A percentile compares a stretch with the other conserved stretches of the same genome.
Evolutionary conservation across 2,888 invertebrate species (phyloP).

Genomic region (Leucania comma): DNA sequence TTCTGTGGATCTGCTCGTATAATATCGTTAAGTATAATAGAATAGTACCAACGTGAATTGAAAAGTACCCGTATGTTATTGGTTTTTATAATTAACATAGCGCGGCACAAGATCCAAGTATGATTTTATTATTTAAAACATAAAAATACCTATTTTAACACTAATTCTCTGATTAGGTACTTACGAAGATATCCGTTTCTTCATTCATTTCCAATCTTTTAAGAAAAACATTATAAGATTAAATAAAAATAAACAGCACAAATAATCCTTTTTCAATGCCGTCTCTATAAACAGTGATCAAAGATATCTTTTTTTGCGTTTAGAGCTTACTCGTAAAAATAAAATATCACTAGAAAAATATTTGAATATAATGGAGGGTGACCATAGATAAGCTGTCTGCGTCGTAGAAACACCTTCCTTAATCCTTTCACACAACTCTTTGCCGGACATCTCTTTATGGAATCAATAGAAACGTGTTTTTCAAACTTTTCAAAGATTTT

Average conservation of each 20-base stretch:
- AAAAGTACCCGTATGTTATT: not conserved
- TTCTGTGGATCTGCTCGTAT: too few species aligned
- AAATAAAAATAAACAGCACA: conserved; percentile 61
- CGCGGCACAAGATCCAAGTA: not conserved
- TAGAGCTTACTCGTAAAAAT: conserved; percentile 77
- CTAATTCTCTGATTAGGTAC: conserved; percentile 6
- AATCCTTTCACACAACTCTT: conserved; percentile 83
- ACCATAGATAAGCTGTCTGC: conserved; percentile 81
- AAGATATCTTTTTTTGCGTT: conserved; percentile 75
- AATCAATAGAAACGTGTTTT: conserved; percentile 67
- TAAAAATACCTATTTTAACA: conserved; percentile 4
- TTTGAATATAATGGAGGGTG: conserved; percentile 82
- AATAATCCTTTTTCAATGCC: conserved; percentile 58
- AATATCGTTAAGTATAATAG: too few species aligned
- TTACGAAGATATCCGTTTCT: conserved; percentile 8
- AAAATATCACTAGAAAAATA: conserved; percentile 89
- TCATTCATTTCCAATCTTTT: not conserved
- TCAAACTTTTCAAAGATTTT: conserved; percentile 38
- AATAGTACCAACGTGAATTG: too few species aligned
- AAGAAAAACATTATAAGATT: conserved; percentile 25
- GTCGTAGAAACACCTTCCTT: conserved; percentile 68
- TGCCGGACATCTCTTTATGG: conserved; percentile 82
- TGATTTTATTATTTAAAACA: not conserved
- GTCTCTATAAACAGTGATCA: conserved; percentile 76
- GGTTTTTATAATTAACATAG: not conserved